phyloP scores from a whole-genome alignment of 2,113 vertebrate species.

The Anoura caudifer region DNA sequence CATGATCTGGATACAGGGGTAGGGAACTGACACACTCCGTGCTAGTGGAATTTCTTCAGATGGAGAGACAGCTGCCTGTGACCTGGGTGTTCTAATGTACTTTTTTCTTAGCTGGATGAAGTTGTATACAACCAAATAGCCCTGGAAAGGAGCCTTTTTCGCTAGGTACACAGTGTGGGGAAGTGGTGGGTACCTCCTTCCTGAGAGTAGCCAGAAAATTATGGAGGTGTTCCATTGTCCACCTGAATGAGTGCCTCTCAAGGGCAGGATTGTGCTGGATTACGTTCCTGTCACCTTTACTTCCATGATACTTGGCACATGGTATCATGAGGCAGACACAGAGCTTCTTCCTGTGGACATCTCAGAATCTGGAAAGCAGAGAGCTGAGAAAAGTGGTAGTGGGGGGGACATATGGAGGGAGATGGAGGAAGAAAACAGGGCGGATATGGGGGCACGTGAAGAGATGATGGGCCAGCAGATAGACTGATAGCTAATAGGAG shows the following conservation, averaged over 20 bases:
- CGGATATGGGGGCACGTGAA: fast-evolving
- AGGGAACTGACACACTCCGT: background rate
- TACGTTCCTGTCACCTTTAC: background rate
- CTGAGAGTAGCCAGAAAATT: background rate
- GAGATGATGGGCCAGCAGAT: background rate
- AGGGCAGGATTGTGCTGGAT: background rate
- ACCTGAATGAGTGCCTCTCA: background rate
- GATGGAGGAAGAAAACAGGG: background rate
- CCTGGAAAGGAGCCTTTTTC: background rate
- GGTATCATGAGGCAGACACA: background rate
- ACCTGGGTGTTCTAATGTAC: background rate
- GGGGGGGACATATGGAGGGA: too few relatives aligned
- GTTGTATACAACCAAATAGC: background rate
- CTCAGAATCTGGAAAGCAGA: background rate
- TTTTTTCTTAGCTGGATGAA: background rate
- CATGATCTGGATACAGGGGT: background rate
- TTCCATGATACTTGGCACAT: background rate
- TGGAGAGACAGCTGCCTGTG: background rate
- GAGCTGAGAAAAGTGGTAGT: background rate
- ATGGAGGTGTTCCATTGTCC: background rate
- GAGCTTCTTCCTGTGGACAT: background rate
- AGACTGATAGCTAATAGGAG: background rate
- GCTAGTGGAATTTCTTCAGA: background rate
- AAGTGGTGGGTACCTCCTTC: background rate
- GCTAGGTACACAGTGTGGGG: background rate